Conservation (phyloP, 2,797 vertebrate species). For the Ciconia nigra region DNA sequence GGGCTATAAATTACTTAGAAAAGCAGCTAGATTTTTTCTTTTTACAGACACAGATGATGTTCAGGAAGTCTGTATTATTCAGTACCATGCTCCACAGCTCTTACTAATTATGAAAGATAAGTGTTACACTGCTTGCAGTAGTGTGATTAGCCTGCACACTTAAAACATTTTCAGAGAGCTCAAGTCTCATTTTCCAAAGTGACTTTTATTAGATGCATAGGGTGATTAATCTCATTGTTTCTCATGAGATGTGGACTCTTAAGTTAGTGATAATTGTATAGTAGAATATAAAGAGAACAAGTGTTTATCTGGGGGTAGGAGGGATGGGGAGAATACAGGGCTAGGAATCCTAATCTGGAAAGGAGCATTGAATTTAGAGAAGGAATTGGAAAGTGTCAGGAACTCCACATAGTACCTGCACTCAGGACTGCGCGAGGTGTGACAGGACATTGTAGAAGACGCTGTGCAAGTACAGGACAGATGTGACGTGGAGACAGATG, state of each 20-base stretch:
- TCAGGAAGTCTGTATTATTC: neutral
- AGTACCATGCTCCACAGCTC: neutral
- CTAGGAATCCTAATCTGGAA: neutral
- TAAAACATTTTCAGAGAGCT: neutral
- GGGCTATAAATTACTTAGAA: neutral
- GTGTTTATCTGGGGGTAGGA: neutral
- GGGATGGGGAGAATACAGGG: neutral
- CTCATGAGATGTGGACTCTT: neutral
- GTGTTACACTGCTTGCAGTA: neutral
- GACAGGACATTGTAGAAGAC: neutral
- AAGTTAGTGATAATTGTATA: neutral
- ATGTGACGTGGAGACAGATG: neutral
- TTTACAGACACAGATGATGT: neutral
- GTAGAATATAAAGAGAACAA: neutral
- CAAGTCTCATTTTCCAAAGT: neutral
- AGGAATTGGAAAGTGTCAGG: neutral
- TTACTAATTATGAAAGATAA: neutral
- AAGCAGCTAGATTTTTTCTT: neutral
- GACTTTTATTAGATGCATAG: neutral
- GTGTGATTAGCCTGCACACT: neutral
- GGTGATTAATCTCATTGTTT: neutral
- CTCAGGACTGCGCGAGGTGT: neutral
- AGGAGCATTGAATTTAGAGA: neutral
- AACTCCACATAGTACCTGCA: fast-evolving
- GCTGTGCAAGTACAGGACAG: neutral